Base-by-base conservation (phyloP, 2,888 invertebrate species). In the Neria commutata region DNA sequence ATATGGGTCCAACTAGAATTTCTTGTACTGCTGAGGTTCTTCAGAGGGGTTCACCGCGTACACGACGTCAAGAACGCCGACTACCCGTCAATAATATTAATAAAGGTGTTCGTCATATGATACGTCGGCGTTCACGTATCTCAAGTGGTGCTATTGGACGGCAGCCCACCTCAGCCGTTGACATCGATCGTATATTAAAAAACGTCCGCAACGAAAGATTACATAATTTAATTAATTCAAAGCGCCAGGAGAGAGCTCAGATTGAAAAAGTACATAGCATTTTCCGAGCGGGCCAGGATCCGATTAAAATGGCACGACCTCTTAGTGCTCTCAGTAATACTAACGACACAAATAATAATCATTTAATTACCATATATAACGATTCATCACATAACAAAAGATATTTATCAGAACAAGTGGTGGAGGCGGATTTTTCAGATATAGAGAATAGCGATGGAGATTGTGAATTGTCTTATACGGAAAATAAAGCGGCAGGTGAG, bases 241-340 rank as follows among this genome's bases (percentile, higher is more conserved):
- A 78, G 47, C 72, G 78, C 0, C 65, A 72, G 46, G 71, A 77
- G 46, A 72, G 73, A 1, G 71, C 72, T 25, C 74, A 80, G 58
- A 72, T 76, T 45, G 74, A 79, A 49, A 65, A 76, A 51, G 67
- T 79, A 1, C 76, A 80, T 42, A 60, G 67, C 23, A 75, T 79
- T 19, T 62, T 81, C n/a, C 78, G 76, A 3, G 60, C 54, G 3
- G 74, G 71, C 11, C 62, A 67, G 29, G 75, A 81, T 75, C 79
- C 81, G 2, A 79, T 81, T 16, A 72, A 74, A 65, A 77, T 77
- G 78, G 80, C 80, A 0, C 72, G 74, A 5, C 80, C 81, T 0
- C 54, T 81, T 2, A 75, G 70, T 49, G 61, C 60, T 0, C 66
- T 73, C 5, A 42, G 42, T 1, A 11, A 14, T 1, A 65, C 49